Percentiles rank a stretch among this genome's conserved stretches.
Conservation (phyloP, 2,888 invertebrate species). For the Caenorhabditis afra region DNA sequence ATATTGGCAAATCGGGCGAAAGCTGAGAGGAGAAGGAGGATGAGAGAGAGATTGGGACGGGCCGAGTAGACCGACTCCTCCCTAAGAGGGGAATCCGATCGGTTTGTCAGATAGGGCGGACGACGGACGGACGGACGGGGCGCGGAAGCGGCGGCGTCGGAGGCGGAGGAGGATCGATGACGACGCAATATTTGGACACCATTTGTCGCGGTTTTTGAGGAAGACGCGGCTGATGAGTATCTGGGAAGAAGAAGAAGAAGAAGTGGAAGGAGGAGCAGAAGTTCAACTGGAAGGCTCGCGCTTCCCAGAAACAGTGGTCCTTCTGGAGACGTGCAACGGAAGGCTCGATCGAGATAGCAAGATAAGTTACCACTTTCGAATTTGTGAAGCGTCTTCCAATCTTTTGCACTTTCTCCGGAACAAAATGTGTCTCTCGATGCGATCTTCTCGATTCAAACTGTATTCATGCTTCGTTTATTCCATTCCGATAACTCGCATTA, state of each 20-base stretch:
- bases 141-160: constrained; percentile 33
- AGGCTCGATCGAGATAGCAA: too few species aligned
- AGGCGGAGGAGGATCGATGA: constrained; percentile 17
- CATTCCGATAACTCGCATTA: too few species aligned
- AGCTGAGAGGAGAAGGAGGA: constrained; percentile 21
- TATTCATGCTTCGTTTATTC: too few species aligned
- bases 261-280: background rate
- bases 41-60: constrained; percentile 9
- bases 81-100: constrained; percentile 26
- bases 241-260: constrained; percentile 2
- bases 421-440: too few species aligned
- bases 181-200: constrained; percentile 54
- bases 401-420: too few species aligned
- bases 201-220: constrained; percentile 34
- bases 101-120: constrained; percentile 31
- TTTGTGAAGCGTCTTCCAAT: too few species aligned
- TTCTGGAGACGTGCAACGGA: too few species aligned
- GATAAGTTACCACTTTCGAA: too few species aligned
- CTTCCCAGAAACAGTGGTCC: background rate
- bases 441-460: too few species aligned
- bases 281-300: background rate
- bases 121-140: too few species aligned
- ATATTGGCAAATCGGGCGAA: constrained; percentile 27
- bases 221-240: constrained; percentile 1
- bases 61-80: constrained; percentile 35